phyloP scores from a whole-genome alignment of 2,888 invertebrate species.

The Labia minor region DNA sequence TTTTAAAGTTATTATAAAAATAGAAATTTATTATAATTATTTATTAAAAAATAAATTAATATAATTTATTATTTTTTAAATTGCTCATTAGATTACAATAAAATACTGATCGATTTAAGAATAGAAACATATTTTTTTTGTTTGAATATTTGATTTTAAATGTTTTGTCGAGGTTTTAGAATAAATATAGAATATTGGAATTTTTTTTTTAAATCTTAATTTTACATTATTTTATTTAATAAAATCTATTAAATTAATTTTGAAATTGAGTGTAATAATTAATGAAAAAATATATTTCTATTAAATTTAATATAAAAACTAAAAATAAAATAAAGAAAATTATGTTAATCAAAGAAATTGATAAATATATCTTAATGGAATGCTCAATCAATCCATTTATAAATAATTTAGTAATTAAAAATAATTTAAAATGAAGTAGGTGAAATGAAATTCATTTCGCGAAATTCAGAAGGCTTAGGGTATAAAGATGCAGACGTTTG shows the following conservation, averaged over 20 bases:
- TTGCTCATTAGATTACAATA: not conserved
- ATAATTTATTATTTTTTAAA: not conserved
- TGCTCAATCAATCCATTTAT: conserved; percentile 1
- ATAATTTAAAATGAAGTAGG: conserved; percentile 65
- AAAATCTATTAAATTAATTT: not conserved
- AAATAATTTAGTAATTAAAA: not conserved
- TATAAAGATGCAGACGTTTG: conserved; percentile 32
- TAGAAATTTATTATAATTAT: too few relatives aligned
- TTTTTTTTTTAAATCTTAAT: not conserved
- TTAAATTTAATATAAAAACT: not conserved
- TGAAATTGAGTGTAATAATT: not conserved
- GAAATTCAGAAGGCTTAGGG: conserved; percentile 56
- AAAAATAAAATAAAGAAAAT: not conserved
- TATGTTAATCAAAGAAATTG: not conserved
- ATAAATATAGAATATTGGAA: not conserved
- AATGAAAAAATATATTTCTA: not conserved
- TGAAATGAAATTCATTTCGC: conserved; percentile 79
- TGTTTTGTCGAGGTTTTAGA: too few relatives aligned
- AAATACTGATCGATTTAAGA: not conserved
- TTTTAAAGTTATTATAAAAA: too few relatives aligned
- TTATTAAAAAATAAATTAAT: too few relatives aligned
- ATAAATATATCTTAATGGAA: not conserved
- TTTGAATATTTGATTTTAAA: not conserved
- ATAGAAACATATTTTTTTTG: not conserved
- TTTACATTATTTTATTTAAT: not conserved